A percentile compares a stretch with the other conserved stretches of the same genome.
Evolutionary conservation across 1,140 invertebrate genomes (phyloP).

Genomic region (Neodiprion virginianus): DNA sequence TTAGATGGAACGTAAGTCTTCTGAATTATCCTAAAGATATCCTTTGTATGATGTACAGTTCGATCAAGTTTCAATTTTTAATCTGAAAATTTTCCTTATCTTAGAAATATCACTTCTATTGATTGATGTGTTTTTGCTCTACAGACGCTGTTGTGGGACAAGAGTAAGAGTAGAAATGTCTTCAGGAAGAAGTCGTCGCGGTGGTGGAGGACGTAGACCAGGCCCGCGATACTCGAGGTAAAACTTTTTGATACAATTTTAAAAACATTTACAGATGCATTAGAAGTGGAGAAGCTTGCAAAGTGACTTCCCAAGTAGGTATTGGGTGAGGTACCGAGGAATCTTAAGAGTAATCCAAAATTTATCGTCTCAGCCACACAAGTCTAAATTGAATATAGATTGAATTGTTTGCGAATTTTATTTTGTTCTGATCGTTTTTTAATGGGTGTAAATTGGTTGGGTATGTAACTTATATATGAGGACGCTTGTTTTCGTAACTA

Average conservation of each 20-base stretch:
- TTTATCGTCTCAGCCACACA: background rate
- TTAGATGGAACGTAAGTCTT: slow-evolving; percentile 90
- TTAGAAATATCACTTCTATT: slow-evolving; percentile 4
- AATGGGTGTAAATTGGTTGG: background rate
- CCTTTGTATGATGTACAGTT: slow-evolving; percentile 4
- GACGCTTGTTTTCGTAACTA: too few relatives aligned
- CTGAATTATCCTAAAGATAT: background rate
- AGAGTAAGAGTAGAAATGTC: slow-evolving; percentile 89
- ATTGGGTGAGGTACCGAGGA: slow-evolving; percentile 40
- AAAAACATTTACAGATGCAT: slow-evolving; percentile 36
- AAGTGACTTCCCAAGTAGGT: slow-evolving; percentile 46
- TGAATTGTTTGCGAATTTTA: background rate
- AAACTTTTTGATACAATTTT: slow-evolving; percentile 28
- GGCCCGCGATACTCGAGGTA: slow-evolving; percentile 64
- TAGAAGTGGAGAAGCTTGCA: slow-evolving; percentile 39
- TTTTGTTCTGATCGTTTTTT: background rate
- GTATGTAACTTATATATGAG: too few relatives aligned
- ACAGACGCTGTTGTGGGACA: slow-evolving; percentile 81
- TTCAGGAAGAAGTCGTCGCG: slow-evolving; percentile 79
- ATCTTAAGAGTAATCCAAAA: slow-evolving; percentile 11
- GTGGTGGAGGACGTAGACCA: slow-evolving; percentile 66
- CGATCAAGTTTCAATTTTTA: slow-evolving; percentile 16
- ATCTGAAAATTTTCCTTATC: slow-evolving; percentile 13
- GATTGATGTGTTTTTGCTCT: slow-evolving; percentile 40
- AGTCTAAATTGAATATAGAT: background rate